Evolutionary conservation across 64 coral and sea anemone species (phyloP).

Genomic region (Montipora foliosa): DNA sequence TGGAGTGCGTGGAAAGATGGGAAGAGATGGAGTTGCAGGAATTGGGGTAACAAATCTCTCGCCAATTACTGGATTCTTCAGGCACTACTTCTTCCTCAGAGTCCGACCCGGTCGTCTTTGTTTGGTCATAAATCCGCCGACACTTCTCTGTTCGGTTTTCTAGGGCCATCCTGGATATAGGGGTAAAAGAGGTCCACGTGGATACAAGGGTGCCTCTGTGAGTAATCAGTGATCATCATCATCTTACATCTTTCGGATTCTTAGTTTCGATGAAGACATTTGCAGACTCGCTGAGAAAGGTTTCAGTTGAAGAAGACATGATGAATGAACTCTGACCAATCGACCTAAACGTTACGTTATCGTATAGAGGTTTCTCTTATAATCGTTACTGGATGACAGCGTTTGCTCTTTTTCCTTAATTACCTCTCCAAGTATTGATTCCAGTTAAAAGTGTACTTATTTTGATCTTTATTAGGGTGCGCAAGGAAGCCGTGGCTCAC

Average conservation of each 20-base stretch:
- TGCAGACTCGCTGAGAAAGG: too few species aligned
- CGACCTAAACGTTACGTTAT: too few species aligned
- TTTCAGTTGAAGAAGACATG: too few species aligned
- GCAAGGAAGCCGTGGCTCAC: background rate
- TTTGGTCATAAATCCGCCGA: background rate
- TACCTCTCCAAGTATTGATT: too few species aligned
- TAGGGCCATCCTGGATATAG: conserved; percentile 33
- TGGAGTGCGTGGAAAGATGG: conserved; percentile 27
- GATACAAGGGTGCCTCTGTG: conserved; percentile 40
- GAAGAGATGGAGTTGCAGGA: conserved; percentile 38
- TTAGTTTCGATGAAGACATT: background rate
- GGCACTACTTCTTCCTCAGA: too few species aligned
- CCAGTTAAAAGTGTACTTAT: too few species aligned
- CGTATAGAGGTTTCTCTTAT: too few species aligned
- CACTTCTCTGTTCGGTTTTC: background rate
- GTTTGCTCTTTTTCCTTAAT: background rate
- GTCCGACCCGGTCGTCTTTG: background rate
- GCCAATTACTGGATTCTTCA: too few species aligned
- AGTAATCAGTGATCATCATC: background rate
- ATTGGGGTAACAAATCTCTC: conserved; percentile 3
- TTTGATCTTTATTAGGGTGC: background rate
- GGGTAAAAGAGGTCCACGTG: conserved; percentile 20
- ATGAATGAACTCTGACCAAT: too few species aligned
- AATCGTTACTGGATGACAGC: too few species aligned
- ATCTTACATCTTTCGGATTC: background rate